phyloP scores from a whole-genome alignment of 2,888 invertebrate species.

The Drosophila paramelanica region DNA sequence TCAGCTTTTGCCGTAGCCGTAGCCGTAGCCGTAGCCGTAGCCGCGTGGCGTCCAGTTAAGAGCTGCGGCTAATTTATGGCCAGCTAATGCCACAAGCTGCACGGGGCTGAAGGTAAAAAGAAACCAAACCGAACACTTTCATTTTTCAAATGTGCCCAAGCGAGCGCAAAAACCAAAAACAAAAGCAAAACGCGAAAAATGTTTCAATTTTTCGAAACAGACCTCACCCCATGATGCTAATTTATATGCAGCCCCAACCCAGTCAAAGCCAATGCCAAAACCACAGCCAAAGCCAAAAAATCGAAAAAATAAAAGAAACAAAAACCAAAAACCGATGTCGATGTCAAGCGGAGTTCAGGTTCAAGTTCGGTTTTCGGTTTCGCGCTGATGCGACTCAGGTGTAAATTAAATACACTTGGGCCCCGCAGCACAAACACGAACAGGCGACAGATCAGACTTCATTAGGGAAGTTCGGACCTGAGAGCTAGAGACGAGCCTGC shows the following conservation, averaged over 20 bases:
- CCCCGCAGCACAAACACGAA: slow-evolving; percentile 27
- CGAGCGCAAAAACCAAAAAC: slow-evolving; percentile 29
- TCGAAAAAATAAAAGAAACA: slow-evolving; percentile 5
- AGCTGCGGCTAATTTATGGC: slow-evolving; percentile 68
- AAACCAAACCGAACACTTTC: slow-evolving; percentile 74
- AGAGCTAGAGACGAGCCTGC: slow-evolving; percentile 28
- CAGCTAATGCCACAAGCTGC: slow-evolving; percentile 78
- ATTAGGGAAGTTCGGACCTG: slow-evolving; percentile 49
- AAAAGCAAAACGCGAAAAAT: slow-evolving; percentile 57
- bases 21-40: slow-evolving; percentile 16
- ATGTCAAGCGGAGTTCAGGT: slow-evolving; percentile 71
- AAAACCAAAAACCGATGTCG: slow-evolving; percentile 30
- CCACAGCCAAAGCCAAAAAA: no score
- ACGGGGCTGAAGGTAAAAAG: slow-evolving; percentile 41
- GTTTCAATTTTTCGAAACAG: slow-evolving; percentile 63
- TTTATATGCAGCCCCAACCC: slow-evolving; percentile 70
- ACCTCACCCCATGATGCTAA: slow-evolving; percentile 80
- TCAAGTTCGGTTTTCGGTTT: slow-evolving; percentile 74
- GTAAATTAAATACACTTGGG: slow-evolving; percentile 76
- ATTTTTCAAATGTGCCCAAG: slow-evolving; percentile 68
- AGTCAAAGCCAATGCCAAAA: slow-evolving; percentile 28
- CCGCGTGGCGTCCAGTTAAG: slow-evolving; percentile 73
- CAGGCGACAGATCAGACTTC: slow-evolving; percentile 70
- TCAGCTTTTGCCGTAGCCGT: neutral
- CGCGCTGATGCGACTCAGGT: slow-evolving; percentile 67